phyloP scores from a whole-genome alignment of 1,140 invertebrate genomes.

The Drosophila sechellia region DNA sequence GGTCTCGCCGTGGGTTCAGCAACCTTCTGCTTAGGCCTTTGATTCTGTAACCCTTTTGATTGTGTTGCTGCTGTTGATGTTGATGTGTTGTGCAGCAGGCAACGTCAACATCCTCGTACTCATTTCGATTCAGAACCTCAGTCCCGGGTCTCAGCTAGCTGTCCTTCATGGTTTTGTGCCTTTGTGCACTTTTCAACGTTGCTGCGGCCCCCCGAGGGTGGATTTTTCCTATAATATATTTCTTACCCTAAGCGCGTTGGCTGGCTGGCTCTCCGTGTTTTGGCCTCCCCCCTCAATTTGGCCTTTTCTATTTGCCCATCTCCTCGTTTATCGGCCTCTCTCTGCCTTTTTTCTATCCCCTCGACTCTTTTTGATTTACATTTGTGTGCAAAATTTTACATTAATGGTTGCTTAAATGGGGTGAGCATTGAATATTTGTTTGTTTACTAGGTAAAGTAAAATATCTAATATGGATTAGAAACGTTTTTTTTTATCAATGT shows the following conservation, averaged over 20 bases:
- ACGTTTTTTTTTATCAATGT: conserved; percentile 1
- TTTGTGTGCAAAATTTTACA: conserved; percentile 53
- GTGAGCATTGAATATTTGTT: conserved; percentile 31
- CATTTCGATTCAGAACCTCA: conserved; percentile 35
- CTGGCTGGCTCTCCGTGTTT: not conserved
- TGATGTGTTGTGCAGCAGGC: conserved; percentile 45
- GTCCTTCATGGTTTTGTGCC: conserved; percentile 54
- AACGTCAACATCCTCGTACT: conserved; percentile 58
- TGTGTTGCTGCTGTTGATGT: conserved; percentile 29
- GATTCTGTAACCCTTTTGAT: conserved; percentile 48
- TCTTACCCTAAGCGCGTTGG: conserved; percentile 21
- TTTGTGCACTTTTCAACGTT: conserved; percentile 53
- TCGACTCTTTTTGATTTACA: conserved; percentile 59
- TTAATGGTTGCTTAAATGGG: conserved; percentile 67
- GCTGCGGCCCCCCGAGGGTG: conserved; percentile 42
- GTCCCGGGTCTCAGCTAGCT: conserved; percentile 16
- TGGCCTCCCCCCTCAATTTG: not conserved
- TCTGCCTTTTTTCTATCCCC: conserved; percentile 14
- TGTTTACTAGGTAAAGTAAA: conserved; percentile 15
- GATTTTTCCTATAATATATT: conserved; percentile 70
- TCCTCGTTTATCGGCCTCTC: not conserved
- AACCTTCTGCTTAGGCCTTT: conserved; percentile 49
- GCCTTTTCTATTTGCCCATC: conserved; percentile 12
- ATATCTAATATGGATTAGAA: not conserved
- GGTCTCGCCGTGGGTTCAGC: conserved; percentile 40